Evolutionary conservation across 2,888 invertebrate species (phyloP), one percentile per base, ranked within the genome.

Genomic region (Papilio demoleus): DNA sequence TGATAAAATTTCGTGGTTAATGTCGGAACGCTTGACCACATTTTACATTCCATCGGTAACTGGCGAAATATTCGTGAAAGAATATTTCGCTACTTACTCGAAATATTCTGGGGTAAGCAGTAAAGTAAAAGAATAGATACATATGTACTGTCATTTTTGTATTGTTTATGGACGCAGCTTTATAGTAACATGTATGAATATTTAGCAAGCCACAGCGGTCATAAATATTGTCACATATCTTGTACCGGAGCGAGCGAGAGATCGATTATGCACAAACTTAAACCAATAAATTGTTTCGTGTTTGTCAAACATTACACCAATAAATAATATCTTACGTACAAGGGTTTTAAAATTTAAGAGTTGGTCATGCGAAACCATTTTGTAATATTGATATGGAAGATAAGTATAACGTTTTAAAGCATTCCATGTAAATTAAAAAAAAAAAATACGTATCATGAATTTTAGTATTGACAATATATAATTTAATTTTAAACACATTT

Each of bases 221-320:
- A 68, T 68, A 73, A 72, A 71, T 71, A 70, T 65, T 70, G 65
- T 72, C 64, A 70, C 71, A 71, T 67, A 69, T n/a, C n/a, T n/a
- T 60, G 62, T 66, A 70, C 62, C 45, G 31, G 58, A 42, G 60
- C 70, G 67, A 59, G 65, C 56, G 42, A 14, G 62, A 56, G 70
- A 72, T 71, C 70, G 70, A 70, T 72, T 71, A 71, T 42, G 62
- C 66, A 68, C 69, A 67, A 73, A 71, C 75, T 73, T 76, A 75
- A 71, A 71, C 77, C 71, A 64, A 82, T 81, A 82, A 79, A 82
- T 82, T 74, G 74, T 66, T 69, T 69, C 70, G 71, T 73, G 72
- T 81, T 76, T 75, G 76, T 76, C 77, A 77, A 75, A 77, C 73
- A 74, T 74, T 73, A 72, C 72, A 70, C 74, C 71, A 71, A 76